These are phyloP conservation scores for Melanocharis versteri DNA, from an alignment of 2,113 vertebrate genomes.

Conservation along the genomic window DNA sequence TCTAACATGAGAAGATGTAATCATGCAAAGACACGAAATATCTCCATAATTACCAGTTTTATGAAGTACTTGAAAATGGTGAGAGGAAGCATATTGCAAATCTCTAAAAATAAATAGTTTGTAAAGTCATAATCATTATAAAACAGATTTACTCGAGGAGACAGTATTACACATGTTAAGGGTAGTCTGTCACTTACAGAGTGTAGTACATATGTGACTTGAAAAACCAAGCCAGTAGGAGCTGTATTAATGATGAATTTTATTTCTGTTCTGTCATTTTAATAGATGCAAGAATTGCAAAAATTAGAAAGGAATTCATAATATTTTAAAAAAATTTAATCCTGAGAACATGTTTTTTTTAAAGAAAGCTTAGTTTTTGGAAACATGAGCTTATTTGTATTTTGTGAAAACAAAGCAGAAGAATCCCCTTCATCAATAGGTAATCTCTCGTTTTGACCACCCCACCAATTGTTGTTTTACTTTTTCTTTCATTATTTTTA, in stretches of 20 bases:
- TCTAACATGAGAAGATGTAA: background rate
- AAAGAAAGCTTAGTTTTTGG: background rate
- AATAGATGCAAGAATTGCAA: background rate
- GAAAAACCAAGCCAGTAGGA: background rate
- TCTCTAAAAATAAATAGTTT: slow-evolving; percentile 60
- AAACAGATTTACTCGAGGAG: slow-evolving; percentile 55
- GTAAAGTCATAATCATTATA: slow-evolving; percentile 49
- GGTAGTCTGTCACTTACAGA: slow-evolving; percentile 34
- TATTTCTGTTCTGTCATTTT: slow-evolving; percentile 3
- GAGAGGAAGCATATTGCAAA: slow-evolving; percentile 56
- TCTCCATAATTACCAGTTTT: slow-evolving; percentile 22
- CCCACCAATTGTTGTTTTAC: background rate
- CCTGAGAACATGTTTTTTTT: background rate
- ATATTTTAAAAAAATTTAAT: background rate
- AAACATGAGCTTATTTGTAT: background rate
- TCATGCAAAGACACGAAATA: background rate
- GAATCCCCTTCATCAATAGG: background rate
- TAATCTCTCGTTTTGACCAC: background rate
- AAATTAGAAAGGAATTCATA: background rate
- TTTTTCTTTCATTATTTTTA: background rate
- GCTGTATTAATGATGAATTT: slow-evolving; percentile 11
- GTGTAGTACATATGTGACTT: slow-evolving; percentile 33
- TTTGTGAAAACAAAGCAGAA: background rate
- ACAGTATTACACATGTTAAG: slow-evolving; percentile 47
- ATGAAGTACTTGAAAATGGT: slow-evolving; percentile 30